phyloP scores from a whole-genome alignment of 2,113 vertebrate species.

The Meriones unguiculatus region DNA sequence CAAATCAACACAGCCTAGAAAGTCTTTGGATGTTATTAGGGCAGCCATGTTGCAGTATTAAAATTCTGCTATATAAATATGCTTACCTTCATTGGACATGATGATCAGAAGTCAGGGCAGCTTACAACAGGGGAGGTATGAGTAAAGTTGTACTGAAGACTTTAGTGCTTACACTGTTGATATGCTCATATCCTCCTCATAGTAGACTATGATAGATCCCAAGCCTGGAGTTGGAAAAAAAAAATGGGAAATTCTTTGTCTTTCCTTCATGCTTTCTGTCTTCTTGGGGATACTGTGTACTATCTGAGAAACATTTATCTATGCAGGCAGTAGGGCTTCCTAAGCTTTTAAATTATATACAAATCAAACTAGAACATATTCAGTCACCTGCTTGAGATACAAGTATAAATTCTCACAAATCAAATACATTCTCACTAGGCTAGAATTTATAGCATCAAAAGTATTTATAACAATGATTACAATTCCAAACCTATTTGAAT shows the following conservation, averaged over 20 bases:
- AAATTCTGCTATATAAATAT: neutral
- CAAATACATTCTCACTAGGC: neutral
- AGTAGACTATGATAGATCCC: neutral
- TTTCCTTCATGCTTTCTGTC: no score
- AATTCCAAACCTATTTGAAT: neutral
- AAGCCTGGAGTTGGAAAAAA: neutral
- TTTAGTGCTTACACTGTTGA: neutral
- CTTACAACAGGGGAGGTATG: no score
- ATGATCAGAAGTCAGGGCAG: neutral
- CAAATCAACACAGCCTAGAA: no score
- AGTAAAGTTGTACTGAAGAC: neutral
- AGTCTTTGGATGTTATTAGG: no score
- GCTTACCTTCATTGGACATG: neutral
- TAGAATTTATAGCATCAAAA: neutral
- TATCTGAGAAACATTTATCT: neutral
- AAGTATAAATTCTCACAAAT: neutral
- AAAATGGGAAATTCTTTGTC: neutral
- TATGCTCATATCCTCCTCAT: neutral
- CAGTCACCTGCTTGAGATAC: neutral
- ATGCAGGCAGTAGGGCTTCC: neutral
- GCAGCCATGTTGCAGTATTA: no score
- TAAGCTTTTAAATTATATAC: neutral
- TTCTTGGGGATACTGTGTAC: neutral
- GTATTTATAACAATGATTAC: neutral
- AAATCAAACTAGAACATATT: neutral